Conservation (phyloP, 2,888 invertebrate species). For the Globia sparganii region DNA sequence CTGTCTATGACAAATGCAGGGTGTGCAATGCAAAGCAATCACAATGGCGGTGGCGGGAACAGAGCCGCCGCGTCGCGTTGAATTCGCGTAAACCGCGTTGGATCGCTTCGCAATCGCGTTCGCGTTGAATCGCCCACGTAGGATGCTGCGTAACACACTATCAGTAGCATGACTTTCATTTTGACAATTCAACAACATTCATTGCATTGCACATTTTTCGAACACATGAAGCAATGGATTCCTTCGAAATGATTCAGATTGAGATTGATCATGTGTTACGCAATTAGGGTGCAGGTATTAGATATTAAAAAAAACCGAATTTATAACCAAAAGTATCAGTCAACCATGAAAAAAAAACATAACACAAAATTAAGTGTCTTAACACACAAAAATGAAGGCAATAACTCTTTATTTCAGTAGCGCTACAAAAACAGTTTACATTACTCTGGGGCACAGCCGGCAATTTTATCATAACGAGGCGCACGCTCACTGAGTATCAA, state of each 20-base stretch:
- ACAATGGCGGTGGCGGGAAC: too few relatives aligned
- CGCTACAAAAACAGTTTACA: slow-evolving; percentile 46
- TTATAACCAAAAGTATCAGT: background rate
- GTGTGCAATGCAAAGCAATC: too few relatives aligned
- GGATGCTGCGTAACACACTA: background rate
- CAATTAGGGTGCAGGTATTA: background rate
- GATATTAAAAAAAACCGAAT: background rate
- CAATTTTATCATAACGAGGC: slow-evolving; percentile 46
- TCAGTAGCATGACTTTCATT: background rate
- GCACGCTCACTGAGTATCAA: slow-evolving; percentile 39
- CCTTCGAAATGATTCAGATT: background rate
- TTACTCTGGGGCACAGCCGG: slow-evolving; percentile 40
- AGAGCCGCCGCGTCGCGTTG: too few relatives aligned
- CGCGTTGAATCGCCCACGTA: too few relatives aligned
- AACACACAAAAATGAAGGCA: slow-evolving; percentile 27
- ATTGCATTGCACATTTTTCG: too few relatives aligned
- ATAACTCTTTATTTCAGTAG: slow-evolving; percentile 33
- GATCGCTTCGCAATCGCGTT: too few relatives aligned
- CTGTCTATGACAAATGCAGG: too few relatives aligned
- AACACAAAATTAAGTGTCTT: slow-evolving; percentile 12
- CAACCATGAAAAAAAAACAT: background rate
- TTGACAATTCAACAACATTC: too few relatives aligned
- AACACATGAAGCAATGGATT: too few relatives aligned
- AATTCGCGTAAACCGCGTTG: too few relatives aligned
- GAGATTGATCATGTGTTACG: background rate